Evolutionary conservation across 2,113 vertebrate genomes (phyloP), one percentile per base, ranked within the genome.

Genomic region (Macrotis lagotis): DNA sequence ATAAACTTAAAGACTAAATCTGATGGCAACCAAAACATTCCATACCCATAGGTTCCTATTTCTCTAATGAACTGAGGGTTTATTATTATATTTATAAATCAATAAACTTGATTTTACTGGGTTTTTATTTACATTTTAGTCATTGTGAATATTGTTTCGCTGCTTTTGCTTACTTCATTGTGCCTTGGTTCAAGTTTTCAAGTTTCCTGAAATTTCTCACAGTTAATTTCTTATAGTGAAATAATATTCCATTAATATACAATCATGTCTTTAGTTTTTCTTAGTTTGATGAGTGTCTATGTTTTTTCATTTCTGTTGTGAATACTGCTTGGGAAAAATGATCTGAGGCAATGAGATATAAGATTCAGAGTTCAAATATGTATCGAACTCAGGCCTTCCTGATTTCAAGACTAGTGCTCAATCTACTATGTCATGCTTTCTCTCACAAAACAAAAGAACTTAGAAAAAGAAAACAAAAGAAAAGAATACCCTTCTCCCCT

Each of bases 401-500:
- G 66, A 74, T n/a, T 74, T 74, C 66, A n/a, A 74, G 31, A n/a
- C 31, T 66, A 66, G 52, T 37, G 14, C 14, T 74, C 4, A 90
- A 89, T 44, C 26, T 47, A 50, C 6, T 51, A 10, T 26, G 44
- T 8, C 55, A 3, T 48, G 14, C 11, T 93, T 3, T 66, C 51
- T 94, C 74, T 92, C 48, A 89, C 51, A 88, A 96, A 91, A 52
- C 25, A 48, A 94, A 94, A 90, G 26, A 91, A 88, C n/a, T n/a
- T n/a, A 31, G 11, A 47, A 49, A 48, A 51, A 89, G 50, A 91
- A 59, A 25, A 31, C 0, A 3, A 74, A 37, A 37, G 24, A 74
- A n/a, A 74, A 74, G 59, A 74, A n/a, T n/a, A n/a, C n/a, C n/a
- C n/a, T n/a, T n/a, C n/a, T n/a, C n/a, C n/a, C n/a, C n/a, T n/a